These are phyloP conservation scores for Adelphocoris suturalis DNA, from an alignment of 2,888 invertebrate genomes.

Conservation along the genomic window DNA sequence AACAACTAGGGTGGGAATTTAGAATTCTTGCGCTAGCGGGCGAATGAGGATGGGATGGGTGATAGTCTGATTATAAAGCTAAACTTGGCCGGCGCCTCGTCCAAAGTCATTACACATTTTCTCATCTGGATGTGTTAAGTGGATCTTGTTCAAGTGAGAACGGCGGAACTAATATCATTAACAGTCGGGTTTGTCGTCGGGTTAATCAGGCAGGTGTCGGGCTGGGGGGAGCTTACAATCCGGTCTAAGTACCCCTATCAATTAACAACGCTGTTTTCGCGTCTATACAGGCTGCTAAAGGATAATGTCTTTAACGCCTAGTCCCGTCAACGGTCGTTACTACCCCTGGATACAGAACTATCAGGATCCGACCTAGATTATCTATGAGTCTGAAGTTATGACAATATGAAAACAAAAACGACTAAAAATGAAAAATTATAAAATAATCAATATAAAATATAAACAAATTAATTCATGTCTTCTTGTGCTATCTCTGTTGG, in stretches of 20 bases:
- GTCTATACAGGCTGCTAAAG: no score
- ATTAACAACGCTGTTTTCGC: neutral
- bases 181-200: neutral
- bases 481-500: no score
- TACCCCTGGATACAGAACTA: no score
- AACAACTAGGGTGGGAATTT: slow-evolving; percentile 59
- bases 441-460: no score
- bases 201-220: neutral
- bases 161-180: slow-evolving; percentile 10
- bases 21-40: slow-evolving; percentile 34
- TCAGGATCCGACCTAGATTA: no score
- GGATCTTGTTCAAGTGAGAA: slow-evolving; percentile 56
- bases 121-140: slow-evolving; percentile 49
- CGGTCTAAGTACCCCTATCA: neutral
- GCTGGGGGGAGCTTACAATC: neutral
- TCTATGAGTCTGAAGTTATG: no score
- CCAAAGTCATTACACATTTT: slow-evolving; percentile 52
- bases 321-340: no score
- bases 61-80: slow-evolving; percentile 59
- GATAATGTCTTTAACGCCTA: no score
- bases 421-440: no score
- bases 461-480: no score
- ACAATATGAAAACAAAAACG: no score
- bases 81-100: slow-evolving; percentile 24
- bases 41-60: neutral